phyloP scores from a whole-genome alignment of 2,888 invertebrate species.

The Pardosa pseudoannulata region DNA sequence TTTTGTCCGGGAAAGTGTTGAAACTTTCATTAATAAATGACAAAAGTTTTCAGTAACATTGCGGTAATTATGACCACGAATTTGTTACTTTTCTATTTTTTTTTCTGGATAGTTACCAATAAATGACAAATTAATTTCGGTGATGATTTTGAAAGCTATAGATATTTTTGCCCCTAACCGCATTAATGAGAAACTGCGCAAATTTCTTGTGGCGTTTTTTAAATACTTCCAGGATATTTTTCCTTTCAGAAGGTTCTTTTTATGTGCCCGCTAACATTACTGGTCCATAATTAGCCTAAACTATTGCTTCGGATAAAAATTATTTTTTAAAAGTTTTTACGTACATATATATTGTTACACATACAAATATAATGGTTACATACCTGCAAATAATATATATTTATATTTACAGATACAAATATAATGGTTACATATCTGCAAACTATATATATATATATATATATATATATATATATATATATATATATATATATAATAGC shows the following conservation, averaged over 20 bases:
- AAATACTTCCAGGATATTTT: background rate
- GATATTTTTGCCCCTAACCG: background rate
- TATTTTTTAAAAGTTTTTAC: too few relatives aligned
- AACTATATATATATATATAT: too few relatives aligned
- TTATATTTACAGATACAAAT: too few relatives aligned
- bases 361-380: too few relatives aligned
- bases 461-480: too few relatives aligned
- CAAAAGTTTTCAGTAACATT: conserved; percentile 63
- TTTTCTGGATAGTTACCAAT: conserved; percentile 9
- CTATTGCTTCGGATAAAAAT: too few relatives aligned
- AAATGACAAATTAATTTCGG: conserved; percentile 11
- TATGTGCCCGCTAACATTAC: background rate
- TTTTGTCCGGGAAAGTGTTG: conserved; percentile 37
- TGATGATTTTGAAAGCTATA: background rate
- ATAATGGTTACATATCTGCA: too few relatives aligned
- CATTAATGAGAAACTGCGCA: background rate
- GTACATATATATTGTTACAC: too few relatives aligned
- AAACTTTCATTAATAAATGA: conserved; percentile 70
- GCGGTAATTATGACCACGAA: conserved; percentile 61
- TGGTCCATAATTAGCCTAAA: too few relatives aligned
- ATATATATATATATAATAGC: too few relatives aligned
- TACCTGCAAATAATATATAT: too few relatives aligned
- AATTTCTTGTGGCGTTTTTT: background rate
- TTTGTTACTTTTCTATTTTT: conserved; percentile 3
- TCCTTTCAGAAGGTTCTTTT: background rate